Percentiles rank a stretch among this genome's conserved stretches.
phyloP scores from a whole-genome alignment of 64 coral and sea anemone genomes.

The Cladopsammia gracilis region DNA sequence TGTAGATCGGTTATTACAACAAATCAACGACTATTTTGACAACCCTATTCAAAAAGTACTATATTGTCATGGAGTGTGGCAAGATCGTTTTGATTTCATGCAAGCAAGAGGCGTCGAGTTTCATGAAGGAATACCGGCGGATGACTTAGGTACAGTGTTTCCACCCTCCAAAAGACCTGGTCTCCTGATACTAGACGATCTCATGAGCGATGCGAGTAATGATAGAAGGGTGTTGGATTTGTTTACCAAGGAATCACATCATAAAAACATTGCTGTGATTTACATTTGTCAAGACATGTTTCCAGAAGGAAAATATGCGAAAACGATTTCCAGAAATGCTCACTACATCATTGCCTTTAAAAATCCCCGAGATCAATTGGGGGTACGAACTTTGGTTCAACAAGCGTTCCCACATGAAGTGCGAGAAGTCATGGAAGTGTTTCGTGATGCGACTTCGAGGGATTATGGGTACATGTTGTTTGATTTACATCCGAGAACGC shows the following conservation, averaged over 20 bases:
- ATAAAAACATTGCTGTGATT: conserved; percentile 31
- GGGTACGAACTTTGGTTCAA: background rate
- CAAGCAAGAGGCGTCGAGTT: background rate
- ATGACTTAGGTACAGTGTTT: background rate
- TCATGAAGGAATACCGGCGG: conserved; percentile 1
- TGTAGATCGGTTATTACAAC: conserved; percentile 22
- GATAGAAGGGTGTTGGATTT: conserved; percentile 10
- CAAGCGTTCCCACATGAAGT: background rate
- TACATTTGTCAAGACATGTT: conserved; percentile 42
- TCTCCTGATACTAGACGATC: conserved; percentile 26
- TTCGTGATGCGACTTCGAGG: no score
- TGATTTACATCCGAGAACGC: no score
- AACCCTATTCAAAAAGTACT: background rate
- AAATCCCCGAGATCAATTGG: background rate
- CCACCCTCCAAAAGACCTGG: background rate
- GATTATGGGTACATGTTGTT: no score
- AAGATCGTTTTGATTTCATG: background rate
- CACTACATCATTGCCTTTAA: no score
- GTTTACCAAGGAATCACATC: conserved; percentile 46
- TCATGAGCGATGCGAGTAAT: conserved; percentile 15
- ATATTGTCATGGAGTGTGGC: conserved; percentile 33
- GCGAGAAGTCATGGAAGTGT: no score
- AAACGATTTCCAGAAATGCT: no score
- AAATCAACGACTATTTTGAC: background rate
- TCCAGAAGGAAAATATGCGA: background rate